These are phyloP conservation scores for Argyresthia albistria DNA, from an alignment of 2,888 invertebrate species.

Conservation along the genomic window DNA sequence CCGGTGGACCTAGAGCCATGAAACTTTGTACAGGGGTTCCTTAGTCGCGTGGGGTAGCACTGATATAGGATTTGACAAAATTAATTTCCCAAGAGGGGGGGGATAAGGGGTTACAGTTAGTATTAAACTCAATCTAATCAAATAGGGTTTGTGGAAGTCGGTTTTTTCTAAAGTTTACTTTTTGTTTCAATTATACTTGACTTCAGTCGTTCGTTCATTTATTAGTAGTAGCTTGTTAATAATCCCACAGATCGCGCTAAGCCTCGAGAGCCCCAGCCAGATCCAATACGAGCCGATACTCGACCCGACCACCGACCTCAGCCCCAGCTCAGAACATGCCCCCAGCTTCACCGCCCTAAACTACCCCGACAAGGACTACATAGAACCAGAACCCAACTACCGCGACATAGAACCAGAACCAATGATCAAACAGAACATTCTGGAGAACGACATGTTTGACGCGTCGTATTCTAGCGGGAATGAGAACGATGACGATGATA, in stretches of 20 bases:
- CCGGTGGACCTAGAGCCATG: too few species aligned
- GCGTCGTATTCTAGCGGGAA: slow-evolving; percentile 63
- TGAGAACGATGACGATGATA: slow-evolving; percentile 75
- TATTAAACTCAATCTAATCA: too few species aligned
- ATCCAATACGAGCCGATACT: slow-evolving; percentile 66
- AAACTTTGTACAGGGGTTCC: too few species aligned
- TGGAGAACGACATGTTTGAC: slow-evolving; percentile 66
- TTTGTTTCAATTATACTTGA: too few species aligned
- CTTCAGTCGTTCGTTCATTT: too few species aligned
- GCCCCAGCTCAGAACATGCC: slow-evolving; percentile 52
- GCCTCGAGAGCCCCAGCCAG: slow-evolving; percentile 60
- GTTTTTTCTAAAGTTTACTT: too few species aligned
- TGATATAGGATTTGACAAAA: too few species aligned
- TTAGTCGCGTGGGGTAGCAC: too few species aligned
- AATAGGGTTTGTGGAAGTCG: too few species aligned
- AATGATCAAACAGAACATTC: slow-evolving; percentile 63
- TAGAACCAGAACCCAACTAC: slow-evolving; percentile 27
- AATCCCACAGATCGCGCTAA: slow-evolving; percentile 44
- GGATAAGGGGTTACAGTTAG: too few species aligned
- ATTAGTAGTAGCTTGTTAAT: too few species aligned
- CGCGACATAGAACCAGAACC: slow-evolving; percentile 50
- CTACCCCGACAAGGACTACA: slow-evolving; percentile 36
- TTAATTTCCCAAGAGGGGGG: too few species aligned
- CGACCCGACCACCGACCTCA: slow-evolving; percentile 48
- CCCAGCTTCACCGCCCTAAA: slow-evolving; percentile 52